Percentiles rank a stretch among this genome's conserved stretches.
Evolutionary conservation across 2,113 vertebrate genomes (phyloP).

Genomic region (Pluvialis apricaria): DNA sequence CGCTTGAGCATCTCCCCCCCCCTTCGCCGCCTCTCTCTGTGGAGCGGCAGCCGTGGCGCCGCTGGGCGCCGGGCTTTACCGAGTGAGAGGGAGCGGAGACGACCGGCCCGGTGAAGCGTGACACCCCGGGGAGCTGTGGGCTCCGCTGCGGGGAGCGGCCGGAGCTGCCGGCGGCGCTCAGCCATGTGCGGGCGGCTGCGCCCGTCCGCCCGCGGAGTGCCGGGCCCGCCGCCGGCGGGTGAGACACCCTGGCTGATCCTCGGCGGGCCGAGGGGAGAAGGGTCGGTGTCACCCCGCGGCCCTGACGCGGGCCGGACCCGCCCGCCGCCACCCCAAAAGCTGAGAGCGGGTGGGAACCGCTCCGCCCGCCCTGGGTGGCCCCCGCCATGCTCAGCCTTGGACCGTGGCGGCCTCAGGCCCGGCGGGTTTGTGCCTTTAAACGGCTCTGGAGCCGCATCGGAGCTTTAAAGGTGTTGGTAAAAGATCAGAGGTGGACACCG

Average conservation of each 20-base stretch:
- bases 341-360: not conserved
- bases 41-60: too few relatives aligned
- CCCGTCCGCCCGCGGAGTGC: too few relatives aligned
- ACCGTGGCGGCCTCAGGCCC: not conserved
- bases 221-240: not conserved
- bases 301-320: not conserved
- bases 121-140: not conserved
- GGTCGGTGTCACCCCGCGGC: not conserved
- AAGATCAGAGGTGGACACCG: not conserved
- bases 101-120: too few relatives aligned
- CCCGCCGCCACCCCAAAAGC: not conserved
- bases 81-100: too few relatives aligned
- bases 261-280: not conserved
- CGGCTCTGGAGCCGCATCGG: not conserved
- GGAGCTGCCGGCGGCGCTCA: too few relatives aligned
- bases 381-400: too few relatives aligned
- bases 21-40: too few relatives aligned
- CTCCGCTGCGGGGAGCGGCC: not conserved
- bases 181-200: not conserved
- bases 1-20: not conserved
- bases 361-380: accelerated
- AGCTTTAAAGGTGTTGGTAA: not conserved
- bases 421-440: not conserved
- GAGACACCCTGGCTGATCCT: not conserved
- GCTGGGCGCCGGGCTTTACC: too few relatives aligned